A percentile compares a stretch with the other conserved stretches of the same genome.
Conservation (phyloP, 1,140 invertebrate genomes). For the Whitmania pigra region DNA sequence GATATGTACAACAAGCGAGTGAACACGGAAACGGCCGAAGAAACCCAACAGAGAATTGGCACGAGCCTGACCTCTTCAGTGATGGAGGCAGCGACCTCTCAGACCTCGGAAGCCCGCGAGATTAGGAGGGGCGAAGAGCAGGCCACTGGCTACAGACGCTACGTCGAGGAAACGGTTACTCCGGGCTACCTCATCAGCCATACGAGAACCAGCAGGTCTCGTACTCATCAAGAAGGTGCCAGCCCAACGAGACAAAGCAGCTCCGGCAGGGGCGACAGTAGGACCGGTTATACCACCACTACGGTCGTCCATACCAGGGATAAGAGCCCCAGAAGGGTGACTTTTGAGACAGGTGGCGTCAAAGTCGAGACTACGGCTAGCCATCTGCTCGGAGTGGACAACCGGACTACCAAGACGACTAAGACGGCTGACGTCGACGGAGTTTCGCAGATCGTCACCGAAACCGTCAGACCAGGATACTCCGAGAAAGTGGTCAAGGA, state of each 20-base stretch:
- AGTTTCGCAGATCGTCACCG: neutral
- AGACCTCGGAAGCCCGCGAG: neutral
- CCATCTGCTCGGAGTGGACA: neutral
- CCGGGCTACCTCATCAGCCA: constrained; percentile 3
- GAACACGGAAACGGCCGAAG: constrained; percentile 30
- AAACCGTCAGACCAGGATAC: neutral
- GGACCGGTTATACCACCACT: neutral
- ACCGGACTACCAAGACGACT: neutral
- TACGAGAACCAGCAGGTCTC: constrained; percentile 1
- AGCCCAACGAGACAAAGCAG: neutral
- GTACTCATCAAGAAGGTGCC: neutral
- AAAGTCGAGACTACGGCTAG: neutral
- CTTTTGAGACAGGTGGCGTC: neutral
- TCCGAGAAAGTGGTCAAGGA: neutral
- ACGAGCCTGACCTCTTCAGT: neutral
- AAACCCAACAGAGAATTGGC: neutral
- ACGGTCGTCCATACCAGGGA: constrained; percentile 4
- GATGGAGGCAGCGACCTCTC: neutral
- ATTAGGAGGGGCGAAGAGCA: neutral
- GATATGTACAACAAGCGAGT: constrained; percentile 12
- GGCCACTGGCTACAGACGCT: neutral
- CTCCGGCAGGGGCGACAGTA: neutral
- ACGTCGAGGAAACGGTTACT: neutral
- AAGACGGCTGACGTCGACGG: neutral
- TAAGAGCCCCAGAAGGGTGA: neutral